Percentiles rank a stretch among this genome's conserved stretches.
Evolutionary conservation across 1,140 invertebrate species (phyloP).

Genomic region (Euwallacea similis): DNA sequence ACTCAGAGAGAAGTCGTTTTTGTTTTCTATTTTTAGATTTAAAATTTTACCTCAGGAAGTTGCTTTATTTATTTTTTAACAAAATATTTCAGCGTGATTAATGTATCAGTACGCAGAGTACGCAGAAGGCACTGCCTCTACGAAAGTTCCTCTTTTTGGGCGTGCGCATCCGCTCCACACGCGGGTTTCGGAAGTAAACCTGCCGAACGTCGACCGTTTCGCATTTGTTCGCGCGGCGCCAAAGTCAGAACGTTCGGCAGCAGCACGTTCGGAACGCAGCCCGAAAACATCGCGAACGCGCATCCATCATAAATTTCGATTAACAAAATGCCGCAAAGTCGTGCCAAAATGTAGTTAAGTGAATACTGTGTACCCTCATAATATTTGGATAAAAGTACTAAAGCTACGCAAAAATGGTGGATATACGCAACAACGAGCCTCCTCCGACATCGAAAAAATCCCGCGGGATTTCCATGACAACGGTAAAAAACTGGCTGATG

Average conservation of each 20-base stretch:
- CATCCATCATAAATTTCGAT: background rate
- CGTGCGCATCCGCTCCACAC: slow-evolving; percentile 13
- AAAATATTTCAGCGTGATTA: too few relatives aligned
- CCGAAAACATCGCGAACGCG: slow-evolving; percentile 7
- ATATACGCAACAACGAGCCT: slow-evolving; percentile 46
- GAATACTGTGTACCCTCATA: background rate
- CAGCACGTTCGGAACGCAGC: background rate
- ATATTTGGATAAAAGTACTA: too few relatives aligned
- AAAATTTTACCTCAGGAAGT: too few relatives aligned
- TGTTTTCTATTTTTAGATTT: too few relatives aligned
- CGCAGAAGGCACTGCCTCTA: too few relatives aligned
- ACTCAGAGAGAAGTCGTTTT: too few relatives aligned
- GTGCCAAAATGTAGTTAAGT: background rate
- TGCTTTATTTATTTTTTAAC: too few relatives aligned
- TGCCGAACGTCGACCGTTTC: slow-evolving; percentile 5
- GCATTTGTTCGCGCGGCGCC: slow-evolving; percentile 21
- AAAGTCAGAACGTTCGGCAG: background rate
- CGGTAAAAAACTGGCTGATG: slow-evolving; percentile 67
- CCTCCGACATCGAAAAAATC: slow-evolving; percentile 50
- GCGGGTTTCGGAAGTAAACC: slow-evolving; percentile 20
- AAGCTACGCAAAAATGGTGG: slow-evolving; percentile 44
- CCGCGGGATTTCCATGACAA: slow-evolving; percentile 56
- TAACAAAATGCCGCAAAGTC: background rate
- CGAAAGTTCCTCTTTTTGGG: background rate
- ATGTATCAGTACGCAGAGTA: too few relatives aligned